phyloP scores from a whole-genome alignment of 2,797 vertebrate species.

The Ctenosaura bakeri region DNA sequence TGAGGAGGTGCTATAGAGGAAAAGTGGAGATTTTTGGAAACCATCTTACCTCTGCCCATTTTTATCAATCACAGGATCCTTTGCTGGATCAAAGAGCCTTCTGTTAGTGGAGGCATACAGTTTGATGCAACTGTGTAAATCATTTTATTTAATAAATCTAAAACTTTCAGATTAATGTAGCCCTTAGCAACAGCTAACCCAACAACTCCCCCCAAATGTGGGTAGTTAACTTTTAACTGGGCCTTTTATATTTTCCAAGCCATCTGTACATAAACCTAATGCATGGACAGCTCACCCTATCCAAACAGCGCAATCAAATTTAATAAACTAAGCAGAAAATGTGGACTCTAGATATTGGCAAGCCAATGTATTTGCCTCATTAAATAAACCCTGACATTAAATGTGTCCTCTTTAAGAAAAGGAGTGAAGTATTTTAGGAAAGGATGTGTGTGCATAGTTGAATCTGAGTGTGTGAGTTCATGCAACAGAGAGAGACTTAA shows the following conservation, averaged over 20 bases:
- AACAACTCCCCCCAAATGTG: background rate
- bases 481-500: background rate
- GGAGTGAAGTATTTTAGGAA: background rate
- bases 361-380: slow-evolving; percentile 34
- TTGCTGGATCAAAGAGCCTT: background rate
- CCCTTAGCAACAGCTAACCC: background rate
- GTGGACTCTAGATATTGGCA: background rate
- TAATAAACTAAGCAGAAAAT: slow-evolving; percentile 47
- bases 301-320: slow-evolving; percentile 44
- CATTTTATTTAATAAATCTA: slow-evolving; percentile 5
- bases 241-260: slow-evolving; percentile 34
- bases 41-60: no score
- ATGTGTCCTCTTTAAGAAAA: background rate
- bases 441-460: background rate
- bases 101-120: background rate
- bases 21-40: background rate
- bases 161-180: background rate
- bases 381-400: slow-evolving; percentile 43
- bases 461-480: rapidly evolving
- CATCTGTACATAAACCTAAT: slow-evolving; percentile 39
- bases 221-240: slow-evolving; percentile 14
- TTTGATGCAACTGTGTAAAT: background rate
- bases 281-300: slow-evolving; percentile 13
- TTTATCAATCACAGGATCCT: background rate
- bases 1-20: background rate